These are phyloP conservation scores for Tichodroma muraria DNA, from an alignment of 2,113 vertebrate genomes.

Conservation along the genomic window DNA sequence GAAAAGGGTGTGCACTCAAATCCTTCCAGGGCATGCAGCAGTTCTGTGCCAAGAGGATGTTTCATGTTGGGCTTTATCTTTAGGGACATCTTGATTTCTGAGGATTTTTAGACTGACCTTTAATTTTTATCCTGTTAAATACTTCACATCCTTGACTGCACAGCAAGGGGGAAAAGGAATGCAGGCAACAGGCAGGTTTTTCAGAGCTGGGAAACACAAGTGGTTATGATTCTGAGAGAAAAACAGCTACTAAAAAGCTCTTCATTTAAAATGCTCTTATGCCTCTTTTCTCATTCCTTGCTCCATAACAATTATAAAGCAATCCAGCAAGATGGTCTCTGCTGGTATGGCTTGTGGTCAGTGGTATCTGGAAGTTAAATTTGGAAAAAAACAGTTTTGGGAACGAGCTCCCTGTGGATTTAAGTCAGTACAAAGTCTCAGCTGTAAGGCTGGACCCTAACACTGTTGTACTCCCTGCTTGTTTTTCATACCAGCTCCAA, in stretches of 20 bases:
- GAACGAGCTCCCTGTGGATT: neutral
- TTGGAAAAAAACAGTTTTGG: conserved; percentile 1
- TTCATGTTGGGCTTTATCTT: neutral
- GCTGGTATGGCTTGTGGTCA: neutral
- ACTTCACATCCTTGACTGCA: neutral
- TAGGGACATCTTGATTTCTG: neutral
- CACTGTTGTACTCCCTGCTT: neutral
- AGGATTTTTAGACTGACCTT: conserved; percentile 12
- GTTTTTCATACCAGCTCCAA: neutral
- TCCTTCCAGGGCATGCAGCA: neutral
- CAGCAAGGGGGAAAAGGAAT: neutral
- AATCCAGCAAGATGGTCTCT: neutral
- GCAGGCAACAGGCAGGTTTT: neutral
- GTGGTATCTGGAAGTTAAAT: neutral
- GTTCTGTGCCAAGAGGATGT: neutral
- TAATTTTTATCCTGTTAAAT: neutral
- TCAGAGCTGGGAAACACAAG: neutral
- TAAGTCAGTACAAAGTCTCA: neutral
- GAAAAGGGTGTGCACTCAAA: neutral
- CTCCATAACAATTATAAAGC: neutral
- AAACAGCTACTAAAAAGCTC: neutral
- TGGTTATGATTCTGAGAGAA: neutral
- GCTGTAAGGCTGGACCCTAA: neutral
- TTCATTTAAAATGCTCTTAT: neutral
- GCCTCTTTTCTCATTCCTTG: neutral